Base-by-base conservation (phyloP, 2,797 vertebrate species). In the Taeniopygia guttata region DNA sequence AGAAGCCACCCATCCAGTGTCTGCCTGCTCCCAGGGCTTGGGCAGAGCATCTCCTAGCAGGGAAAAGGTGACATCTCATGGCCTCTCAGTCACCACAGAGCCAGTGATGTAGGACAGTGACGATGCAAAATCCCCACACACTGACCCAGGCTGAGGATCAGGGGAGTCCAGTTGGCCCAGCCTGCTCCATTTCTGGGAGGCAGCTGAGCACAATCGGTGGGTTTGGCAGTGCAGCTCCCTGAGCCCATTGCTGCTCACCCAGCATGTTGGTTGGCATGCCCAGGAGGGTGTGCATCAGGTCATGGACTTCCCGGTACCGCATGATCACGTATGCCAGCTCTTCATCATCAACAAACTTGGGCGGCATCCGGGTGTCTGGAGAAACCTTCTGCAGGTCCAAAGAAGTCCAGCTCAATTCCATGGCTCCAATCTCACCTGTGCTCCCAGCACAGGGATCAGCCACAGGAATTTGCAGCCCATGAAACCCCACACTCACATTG, bases 251-350 rank as follows among this genome's bases (percentile, higher is more conserved):
- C 46, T 12, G 94, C 98, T 98, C 95, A 99, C 99, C 99, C 13
- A 99, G 97, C 98, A 99, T 99, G 96, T 99, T 99, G 64, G 98
- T 99, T 34, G 99, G 99, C 99, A 99, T 99, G 38, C 98, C 98
- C 70, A 99, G 98, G 63, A 99, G 96, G 1, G 99, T 99, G 96
- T 99, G 99, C 92, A 99, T 94, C 90, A 99, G 93, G 91, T 99
- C 99, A 0, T 99, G 99, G 16, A 99, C 98, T 68, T 99, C 99
- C 43, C 99, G 97, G 97, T 99, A 99, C 73, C 99, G 97, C 97
- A 99, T 99, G 97, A 99, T 99, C 64, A 99, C 98, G 0, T 99
- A 99, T 0, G 99, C 99, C 13, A 99, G 96, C 83, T 99, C 99
- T 90, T 99, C 98, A 1, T 99, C 93, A 11, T 99, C 99, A 40